Conservation (phyloP, 1,140 invertebrate species). For the Drosophila miranda region DNA sequence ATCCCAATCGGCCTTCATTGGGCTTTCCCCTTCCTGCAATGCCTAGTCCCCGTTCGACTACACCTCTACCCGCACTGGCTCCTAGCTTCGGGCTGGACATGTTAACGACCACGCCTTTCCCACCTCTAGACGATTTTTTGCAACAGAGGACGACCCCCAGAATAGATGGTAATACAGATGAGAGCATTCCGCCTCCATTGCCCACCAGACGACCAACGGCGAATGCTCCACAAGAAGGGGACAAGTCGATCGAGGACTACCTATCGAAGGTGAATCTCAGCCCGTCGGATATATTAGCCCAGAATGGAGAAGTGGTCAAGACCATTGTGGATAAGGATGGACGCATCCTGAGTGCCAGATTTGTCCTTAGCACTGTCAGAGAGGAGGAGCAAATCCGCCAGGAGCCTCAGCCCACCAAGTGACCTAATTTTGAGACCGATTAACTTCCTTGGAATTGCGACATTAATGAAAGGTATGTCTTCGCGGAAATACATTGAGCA, state of each 20-base stretch:
- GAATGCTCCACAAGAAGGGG: neutral
- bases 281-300: slow-evolving; percentile 43
- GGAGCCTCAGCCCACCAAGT: slow-evolving; percentile 44
- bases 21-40: no score
- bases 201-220: slow-evolving; percentile 6
- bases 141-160: slow-evolving; percentile 8
- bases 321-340: slow-evolving; percentile 70
- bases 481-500: neutral
- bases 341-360: slow-evolving; percentile 55
- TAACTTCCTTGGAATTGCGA: neutral
- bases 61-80: no score
- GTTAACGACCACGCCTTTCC: slow-evolving; percentile 26
- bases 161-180: neutral
- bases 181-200: neutral
- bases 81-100: neutral
- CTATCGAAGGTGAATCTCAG: slow-evolving; percentile 48
- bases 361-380: slow-evolving; percentile 61
- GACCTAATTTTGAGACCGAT: neutral
- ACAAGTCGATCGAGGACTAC: slow-evolving; percentile 52
- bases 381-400: slow-evolving; percentile 1
- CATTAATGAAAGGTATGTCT: neutral
- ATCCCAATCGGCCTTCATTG: no score
- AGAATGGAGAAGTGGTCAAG: slow-evolving; percentile 57
- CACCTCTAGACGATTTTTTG: slow-evolving; percentile 34
- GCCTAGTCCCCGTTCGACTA: no score